Evolutionary conservation across 2,113 vertebrate genomes (phyloP).

Genomic region (Amia ocellicauda): DNA sequence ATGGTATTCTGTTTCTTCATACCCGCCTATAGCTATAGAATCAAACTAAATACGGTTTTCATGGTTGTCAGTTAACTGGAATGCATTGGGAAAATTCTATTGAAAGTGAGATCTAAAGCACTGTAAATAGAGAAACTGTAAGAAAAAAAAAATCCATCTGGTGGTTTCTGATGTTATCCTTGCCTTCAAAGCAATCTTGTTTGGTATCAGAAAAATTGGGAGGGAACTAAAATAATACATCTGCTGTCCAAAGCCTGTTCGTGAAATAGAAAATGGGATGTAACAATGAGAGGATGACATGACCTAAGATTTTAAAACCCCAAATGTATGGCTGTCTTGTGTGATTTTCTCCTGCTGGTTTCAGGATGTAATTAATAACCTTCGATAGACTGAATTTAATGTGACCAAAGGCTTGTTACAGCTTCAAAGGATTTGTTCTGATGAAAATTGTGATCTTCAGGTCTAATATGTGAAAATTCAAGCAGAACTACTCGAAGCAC

Average conservation of each 20-base stretch:
- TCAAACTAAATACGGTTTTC: constrained; percentile 31
- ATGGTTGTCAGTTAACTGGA: constrained; percentile 25
- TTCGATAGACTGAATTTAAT: too few relatives aligned
- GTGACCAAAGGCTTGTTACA: too few relatives aligned
- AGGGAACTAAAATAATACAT: neutral
- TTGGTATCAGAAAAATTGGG: constrained; percentile 4
- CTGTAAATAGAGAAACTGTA: constrained; percentile 23
- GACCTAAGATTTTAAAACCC: neutral
- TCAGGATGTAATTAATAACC: too few relatives aligned
- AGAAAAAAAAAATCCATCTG: constrained; percentile 32
- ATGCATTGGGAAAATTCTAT: constrained; percentile 18
- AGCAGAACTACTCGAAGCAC: too few relatives aligned
- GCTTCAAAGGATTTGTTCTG: too few relatives aligned
- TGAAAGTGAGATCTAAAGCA: constrained; percentile 21
- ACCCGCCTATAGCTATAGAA: constrained; percentile 36
- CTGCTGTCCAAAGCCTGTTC: too few relatives aligned
- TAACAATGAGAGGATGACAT: neutral
- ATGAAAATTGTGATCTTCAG: too few relatives aligned
- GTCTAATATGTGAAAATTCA: too few relatives aligned
- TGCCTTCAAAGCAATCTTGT: constrained; percentile 18
- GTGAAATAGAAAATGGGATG: neutral
- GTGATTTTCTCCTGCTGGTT: neutral
- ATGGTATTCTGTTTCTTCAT: constrained; percentile 33
- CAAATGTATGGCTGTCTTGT: neutral
- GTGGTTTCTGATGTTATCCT: constrained; percentile 30